These are phyloP conservation scores for Climacteris rufus DNA, from an alignment of 2,113 vertebrate genomes.

Conservation along the genomic window DNA sequence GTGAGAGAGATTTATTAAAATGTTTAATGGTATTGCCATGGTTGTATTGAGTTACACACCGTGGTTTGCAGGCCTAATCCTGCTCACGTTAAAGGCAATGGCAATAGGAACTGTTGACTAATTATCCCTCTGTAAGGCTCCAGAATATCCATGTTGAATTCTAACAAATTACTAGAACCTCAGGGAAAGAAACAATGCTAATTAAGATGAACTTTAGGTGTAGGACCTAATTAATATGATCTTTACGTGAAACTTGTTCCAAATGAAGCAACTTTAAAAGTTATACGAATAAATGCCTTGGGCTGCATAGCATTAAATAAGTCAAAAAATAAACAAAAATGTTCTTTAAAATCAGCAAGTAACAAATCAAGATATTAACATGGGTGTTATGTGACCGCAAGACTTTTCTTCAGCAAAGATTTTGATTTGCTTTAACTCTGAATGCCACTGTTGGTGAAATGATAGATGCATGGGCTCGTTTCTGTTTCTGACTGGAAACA, in stretches of 20 bases:
- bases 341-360: not conserved
- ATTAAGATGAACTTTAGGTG: constrained; percentile 94
- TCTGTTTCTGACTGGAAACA: not conserved
- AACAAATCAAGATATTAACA: not conserved
- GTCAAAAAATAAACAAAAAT: not conserved
- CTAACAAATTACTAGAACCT: constrained; percentile 64
- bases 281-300: constrained; percentile 59
- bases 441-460: not conserved
- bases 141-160: constrained; percentile 5
- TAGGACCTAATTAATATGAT: constrained; percentile 88
- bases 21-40: not conserved
- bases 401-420: not conserved
- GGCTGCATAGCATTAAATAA: constrained; percentile 34
- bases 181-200: constrained; percentile 78
- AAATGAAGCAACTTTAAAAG: constrained; percentile 83
- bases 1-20: constrained; percentile 32
- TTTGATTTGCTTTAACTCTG: not conserved
- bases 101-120: not conserved
- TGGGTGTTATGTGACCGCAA: not conserved
- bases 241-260: constrained; percentile 81
- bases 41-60: not conserved
- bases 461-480: not conserved
- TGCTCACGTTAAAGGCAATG: not conserved
- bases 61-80: not conserved
- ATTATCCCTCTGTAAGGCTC: not conserved